Evolutionary conservation across 2,113 vertebrate genomes (phyloP).

Genomic region (Columba livia): DNA sequence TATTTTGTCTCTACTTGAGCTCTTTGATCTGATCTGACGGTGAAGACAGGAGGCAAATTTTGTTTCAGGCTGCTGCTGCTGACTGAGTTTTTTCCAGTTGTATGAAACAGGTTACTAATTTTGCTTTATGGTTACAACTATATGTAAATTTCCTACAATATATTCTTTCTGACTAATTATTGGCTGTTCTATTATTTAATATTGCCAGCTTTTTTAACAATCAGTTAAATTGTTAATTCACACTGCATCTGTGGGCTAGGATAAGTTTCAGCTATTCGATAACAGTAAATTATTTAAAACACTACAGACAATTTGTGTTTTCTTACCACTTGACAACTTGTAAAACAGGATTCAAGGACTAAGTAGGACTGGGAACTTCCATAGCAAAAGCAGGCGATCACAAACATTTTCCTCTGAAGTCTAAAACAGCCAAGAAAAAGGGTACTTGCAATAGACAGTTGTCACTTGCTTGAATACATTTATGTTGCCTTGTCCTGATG

Average conservation of each 20-base stretch:
- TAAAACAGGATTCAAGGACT: neutral
- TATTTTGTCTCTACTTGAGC: neutral
- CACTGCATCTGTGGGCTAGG: neutral
- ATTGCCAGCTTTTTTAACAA: neutral
- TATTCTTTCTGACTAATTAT: neutral
- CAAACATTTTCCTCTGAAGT: neutral
- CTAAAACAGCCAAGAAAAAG: neutral
- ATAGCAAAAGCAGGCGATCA: neutral
- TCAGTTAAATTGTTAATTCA: neutral
- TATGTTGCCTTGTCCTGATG: neutral
- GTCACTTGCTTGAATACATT: neutral
- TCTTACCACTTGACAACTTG: neutral
- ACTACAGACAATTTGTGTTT: neutral
- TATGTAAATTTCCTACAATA: neutral
- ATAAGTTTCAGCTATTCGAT: neutral
- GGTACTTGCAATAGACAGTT: neutral
- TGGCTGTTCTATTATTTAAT: neutral
- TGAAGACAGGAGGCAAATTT: neutral
- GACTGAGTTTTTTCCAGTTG: fast-evolving
- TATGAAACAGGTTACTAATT: neutral
- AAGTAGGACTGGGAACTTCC: neutral
- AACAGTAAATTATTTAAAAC: slow-evolving; percentile 24
- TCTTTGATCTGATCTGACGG: neutral
- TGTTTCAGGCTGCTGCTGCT: neutral
- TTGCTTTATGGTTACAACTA: neutral